Evolutionary conservation across 2,888 invertebrate species (phyloP), one percentile per base, ranked within the genome.

Genomic region (Agriopis aurantiaria): DNA sequence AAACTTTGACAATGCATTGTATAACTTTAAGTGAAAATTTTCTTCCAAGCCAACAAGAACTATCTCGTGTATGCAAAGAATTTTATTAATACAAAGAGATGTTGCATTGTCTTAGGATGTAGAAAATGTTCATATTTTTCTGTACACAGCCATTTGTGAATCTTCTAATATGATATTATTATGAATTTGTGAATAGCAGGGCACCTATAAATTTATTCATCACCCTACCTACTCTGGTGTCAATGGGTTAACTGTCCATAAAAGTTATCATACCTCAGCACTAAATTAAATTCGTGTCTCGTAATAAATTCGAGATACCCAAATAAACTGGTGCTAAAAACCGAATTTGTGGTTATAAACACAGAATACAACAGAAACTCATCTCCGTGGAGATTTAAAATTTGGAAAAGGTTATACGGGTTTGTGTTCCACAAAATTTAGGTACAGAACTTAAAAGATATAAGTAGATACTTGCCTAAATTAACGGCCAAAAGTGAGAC

Each of bases 1-100:
- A 80, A 82, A 80, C 80, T 82, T 82, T 78, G 80, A 81, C 80
- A 81, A 82, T 79, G 76, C 79, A 79, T 82, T 81, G 78, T 77
- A 75, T 79, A 80, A 80, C 74, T 52, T 78, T 68, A 80, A 78
- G 79, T 79, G 79, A 80, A 81, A 80, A 80, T 76, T 78, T 77
- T 76, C 69, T 75, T 72, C 69, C 72, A 75, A 78, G 78, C 77
- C 73, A 79, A 80, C 80, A 79, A 78, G 77, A 76, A 4, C 51
- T 49, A 33, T 57, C 43, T 57, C 59, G 43, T 14, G 12, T 10
- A 40, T 8, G 48, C 23, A 9, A n/a, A 45, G 40, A 49, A 48
- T 58, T 41, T 14, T 49, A 14, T 41, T 40, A 41, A 14, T 41
- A 14, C 0, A 43, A 41, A 3, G 14, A 55, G 3, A 45, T 17